Conservation (phyloP, 2,888 invertebrate species). For the Ischnus inquisitorius region DNA sequence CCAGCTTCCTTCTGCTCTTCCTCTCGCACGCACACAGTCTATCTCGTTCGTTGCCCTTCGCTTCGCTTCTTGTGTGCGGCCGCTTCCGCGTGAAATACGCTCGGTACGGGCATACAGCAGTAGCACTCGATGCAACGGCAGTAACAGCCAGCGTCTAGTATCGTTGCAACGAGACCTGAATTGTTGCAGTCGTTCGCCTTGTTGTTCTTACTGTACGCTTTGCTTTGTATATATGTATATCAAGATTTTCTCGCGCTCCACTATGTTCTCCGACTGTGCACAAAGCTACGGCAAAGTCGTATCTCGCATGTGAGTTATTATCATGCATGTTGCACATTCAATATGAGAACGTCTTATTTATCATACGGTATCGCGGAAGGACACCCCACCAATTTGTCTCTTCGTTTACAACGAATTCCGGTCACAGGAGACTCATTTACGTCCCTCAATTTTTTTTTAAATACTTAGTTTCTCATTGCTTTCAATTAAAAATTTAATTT, state of each 20-base stretch:
- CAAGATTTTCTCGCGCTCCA: neutral
- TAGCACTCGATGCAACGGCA: slow-evolving; percentile 19
- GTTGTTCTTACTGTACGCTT: slow-evolving; percentile 42
- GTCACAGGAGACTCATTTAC: neutral
- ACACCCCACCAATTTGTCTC: neutral
- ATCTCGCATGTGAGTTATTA: slow-evolving; percentile 65
- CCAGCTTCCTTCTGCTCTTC: slow-evolving; percentile 54
- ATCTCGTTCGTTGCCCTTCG: slow-evolving; percentile 60
- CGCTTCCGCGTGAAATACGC: slow-evolving; percentile 62
- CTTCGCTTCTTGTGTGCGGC: slow-evolving; percentile 31
- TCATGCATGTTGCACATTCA: slow-evolving; percentile 53
- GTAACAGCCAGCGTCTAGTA: neutral
- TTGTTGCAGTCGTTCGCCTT: slow-evolving; percentile 70
- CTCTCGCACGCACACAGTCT: slow-evolving; percentile 28
- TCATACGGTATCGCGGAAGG: neutral
- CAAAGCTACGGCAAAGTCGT: slow-evolving; percentile 62
- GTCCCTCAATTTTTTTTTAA: neutral
- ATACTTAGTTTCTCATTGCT: too few relatives aligned
- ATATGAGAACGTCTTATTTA: slow-evolving; percentile 35
- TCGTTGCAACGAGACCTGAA: slow-evolving; percentile 51
- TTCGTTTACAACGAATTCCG: neutral
- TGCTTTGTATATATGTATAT: neutral
- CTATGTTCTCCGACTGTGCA: neutral
- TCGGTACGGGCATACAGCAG: slow-evolving; percentile 23
- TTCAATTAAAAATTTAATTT: too few relatives aligned